Evolutionary conservation across 2,797 vertebrate species (phyloP).

Genomic region (Nothura maculosa): DNA sequence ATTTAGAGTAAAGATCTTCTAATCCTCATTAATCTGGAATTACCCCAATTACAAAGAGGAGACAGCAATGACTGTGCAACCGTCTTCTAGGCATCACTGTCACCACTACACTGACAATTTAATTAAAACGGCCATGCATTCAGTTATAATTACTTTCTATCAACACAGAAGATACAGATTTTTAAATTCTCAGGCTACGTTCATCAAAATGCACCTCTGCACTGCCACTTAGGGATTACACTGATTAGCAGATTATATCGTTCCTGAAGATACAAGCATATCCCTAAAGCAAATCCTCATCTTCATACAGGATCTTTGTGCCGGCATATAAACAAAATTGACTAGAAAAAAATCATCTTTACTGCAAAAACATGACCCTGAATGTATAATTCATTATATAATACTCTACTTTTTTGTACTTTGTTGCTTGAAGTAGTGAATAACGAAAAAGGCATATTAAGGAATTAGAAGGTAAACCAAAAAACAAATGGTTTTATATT

Average conservation of each 20-base stretch:
- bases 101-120: conserved; percentile 62
- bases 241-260: conserved; percentile 30
- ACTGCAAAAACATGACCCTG: conserved; percentile 2
- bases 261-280: conserved; percentile 1
- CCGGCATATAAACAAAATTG: conserved; percentile 25
- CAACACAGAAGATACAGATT: conserved; percentile 48
- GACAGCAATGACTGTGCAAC: conserved; percentile 33
- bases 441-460: background rate
- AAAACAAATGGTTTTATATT: background rate
- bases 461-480: background rate
- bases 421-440: background rate
- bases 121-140: conserved; percentile 67
- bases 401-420: background rate
- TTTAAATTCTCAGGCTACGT: background rate
- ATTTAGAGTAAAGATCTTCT: conserved; percentile 29
- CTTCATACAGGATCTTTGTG: conserved; percentile 3
- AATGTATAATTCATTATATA: background rate
- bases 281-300: conserved; percentile 34
- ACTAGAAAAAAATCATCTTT: conserved; percentile 34
- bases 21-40: conserved; percentile 71
- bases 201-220: conserved; percentile 31
- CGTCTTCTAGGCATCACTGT: conserved; percentile 53
- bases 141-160: conserved; percentile 65
- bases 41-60: conserved; percentile 62
- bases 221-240: background rate